Conservation (phyloP, 64 coral and sea anemone species). For the Stichodactyla mertensii region DNA sequence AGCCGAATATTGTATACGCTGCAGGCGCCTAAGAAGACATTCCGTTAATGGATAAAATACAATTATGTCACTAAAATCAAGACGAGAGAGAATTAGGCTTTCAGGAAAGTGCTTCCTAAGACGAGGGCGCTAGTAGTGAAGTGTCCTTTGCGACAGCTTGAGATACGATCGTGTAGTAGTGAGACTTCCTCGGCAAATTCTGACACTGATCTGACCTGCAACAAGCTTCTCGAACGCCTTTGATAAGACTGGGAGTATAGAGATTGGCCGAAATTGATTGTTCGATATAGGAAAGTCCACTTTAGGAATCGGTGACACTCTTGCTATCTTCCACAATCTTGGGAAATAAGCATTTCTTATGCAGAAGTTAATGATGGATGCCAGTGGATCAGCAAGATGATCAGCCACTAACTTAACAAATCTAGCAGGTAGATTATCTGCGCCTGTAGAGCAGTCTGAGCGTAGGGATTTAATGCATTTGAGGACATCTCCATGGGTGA, state of each 20-base stretch:
- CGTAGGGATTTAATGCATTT: conserved; percentile 15
- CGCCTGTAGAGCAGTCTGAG: conserved; percentile 26
- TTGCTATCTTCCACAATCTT: conserved; percentile 28
- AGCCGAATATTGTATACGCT: no score
- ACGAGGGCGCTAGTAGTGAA: not conserved
- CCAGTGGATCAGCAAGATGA: conserved; percentile 20
- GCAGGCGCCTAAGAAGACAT: no score
- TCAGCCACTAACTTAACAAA: conserved; percentile 37
- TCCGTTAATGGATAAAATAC: no score
- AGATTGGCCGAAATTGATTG: conserved; percentile 7
- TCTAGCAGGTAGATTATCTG: conserved; percentile 35
- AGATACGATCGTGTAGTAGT: not conserved
- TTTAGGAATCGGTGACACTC: conserved; percentile 44
- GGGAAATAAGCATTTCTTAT: conserved; percentile 21
- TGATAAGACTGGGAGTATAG: conserved; percentile 12
- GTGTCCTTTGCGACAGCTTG: conserved; percentile 19
- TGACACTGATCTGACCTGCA: not conserved
- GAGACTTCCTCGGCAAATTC: not conserved
- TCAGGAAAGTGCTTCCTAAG: no score
- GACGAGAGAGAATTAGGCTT: no score
- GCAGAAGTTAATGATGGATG: conserved; percentile 37
- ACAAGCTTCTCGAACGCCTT: conserved; percentile 31
- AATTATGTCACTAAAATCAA: no score
- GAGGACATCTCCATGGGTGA: conserved; percentile 41
- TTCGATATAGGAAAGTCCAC: not conserved